Conservation (phyloP, 2,797 vertebrate species). For the Zenarchopterus dispar region DNA sequence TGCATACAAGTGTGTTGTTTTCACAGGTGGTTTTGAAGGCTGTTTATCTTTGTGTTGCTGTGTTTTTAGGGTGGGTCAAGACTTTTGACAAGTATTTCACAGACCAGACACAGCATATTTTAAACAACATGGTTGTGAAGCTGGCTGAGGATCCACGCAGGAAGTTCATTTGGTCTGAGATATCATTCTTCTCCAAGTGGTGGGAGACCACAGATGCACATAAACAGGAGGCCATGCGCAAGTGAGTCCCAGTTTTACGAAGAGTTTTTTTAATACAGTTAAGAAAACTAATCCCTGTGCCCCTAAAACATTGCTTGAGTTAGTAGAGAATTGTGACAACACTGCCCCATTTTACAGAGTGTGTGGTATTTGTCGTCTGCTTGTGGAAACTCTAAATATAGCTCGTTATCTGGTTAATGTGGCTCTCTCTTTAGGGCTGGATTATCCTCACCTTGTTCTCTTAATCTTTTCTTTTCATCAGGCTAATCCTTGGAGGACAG, state of each 20-base stretch:
- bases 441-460: constrained; percentile 66
- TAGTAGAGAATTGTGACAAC: constrained; percentile 6
- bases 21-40: not conserved
- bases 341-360: constrained; percentile 5
- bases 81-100: constrained; percentile 98
- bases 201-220: constrained; percentile 92
- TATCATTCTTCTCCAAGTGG: constrained; percentile 97
- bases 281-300: constrained; percentile 1
- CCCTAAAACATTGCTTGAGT: constrained; percentile 1
- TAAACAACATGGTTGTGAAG: constrained; percentile 97
- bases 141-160: constrained; percentile 92
- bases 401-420: constrained; percentile 52
- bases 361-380: constrained; percentile 7
- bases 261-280: not conserved
- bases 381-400: constrained; percentile 58
- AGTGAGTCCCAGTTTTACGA: constrained; percentile 79
- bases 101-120: constrained; percentile 97
- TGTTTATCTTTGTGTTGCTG: constrained; percentile 18
- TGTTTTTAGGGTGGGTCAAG: constrained; percentile 93
- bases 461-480: constrained; percentile 72
- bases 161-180: constrained; percentile 98
- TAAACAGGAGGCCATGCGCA: constrained; percentile 90
- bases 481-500: constrained; percentile 87
- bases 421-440: constrained; percentile 33
- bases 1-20: not conserved